Evolutionary conservation across 2,888 invertebrate species (phyloP).

Genomic region (Drosophila bunnanda): DNA sequence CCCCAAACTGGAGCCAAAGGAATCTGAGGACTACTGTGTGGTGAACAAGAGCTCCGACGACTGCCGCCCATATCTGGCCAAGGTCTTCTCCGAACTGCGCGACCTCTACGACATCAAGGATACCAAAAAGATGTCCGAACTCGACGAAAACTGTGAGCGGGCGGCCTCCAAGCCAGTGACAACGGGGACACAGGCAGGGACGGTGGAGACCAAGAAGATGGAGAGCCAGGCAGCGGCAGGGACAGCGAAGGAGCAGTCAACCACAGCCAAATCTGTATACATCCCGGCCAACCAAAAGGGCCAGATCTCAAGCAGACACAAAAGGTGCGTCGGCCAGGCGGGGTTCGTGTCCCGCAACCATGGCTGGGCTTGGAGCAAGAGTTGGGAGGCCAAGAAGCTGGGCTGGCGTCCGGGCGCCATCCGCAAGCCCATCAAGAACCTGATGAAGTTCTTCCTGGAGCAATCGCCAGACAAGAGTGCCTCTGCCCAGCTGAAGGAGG

Average conservation of each 20-base stretch:
- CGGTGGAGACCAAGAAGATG: background rate
- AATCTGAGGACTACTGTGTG: conserved; percentile 62
- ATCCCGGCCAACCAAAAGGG: conserved; percentile 12
- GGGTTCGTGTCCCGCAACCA: conserved; percentile 86
- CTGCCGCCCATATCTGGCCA: conserved; percentile 78
- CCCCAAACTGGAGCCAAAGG: conserved; percentile 44
- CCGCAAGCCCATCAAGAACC: conserved; percentile 78
- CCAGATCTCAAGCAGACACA: conserved; percentile 38
- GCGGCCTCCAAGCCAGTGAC: background rate
- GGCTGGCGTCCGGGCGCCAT: conserved; percentile 84
- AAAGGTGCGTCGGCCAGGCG: conserved; percentile 35
- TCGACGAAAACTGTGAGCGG: conserved; percentile 55
- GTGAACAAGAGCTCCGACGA: conserved; percentile 56
- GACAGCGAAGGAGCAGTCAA: background rate
- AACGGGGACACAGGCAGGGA: background rate
- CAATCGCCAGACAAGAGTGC: conserved; percentile 66
- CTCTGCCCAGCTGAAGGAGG: conserved; percentile 65
- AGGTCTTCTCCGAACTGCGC: conserved; percentile 81
- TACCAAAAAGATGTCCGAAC: conserved; percentile 40
- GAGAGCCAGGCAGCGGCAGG: background rate
- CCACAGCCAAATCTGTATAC: background rate
- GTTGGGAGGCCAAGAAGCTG: conserved; percentile 58
- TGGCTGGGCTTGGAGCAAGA: conserved; percentile 88
- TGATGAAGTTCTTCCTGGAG: conserved; percentile 82
- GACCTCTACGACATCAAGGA: conserved; percentile 80